These are phyloP conservation scores for Riparia riparia DNA, from an alignment of 2,113 vertebrate species.

Conservation along the genomic window DNA sequence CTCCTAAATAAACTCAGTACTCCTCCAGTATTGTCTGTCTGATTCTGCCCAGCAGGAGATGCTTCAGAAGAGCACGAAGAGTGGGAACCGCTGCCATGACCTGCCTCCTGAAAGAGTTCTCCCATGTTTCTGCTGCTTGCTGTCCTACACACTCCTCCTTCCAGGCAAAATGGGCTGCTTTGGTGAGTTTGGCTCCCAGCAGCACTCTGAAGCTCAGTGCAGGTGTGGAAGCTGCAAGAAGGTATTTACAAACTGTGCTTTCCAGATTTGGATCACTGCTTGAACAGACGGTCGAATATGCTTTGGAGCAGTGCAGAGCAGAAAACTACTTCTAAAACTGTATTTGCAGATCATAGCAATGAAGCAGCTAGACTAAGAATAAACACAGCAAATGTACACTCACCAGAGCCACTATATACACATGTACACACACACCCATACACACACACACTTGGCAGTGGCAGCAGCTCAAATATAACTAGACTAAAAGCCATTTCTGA, in stretches of 20 bases:
- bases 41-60: neutral
- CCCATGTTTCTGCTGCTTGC: neutral
- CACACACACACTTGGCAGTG: neutral
- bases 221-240: neutral
- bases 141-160: neutral
- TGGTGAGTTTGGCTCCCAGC: neutral
- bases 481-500: slow-evolving; percentile 6
- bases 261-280: neutral
- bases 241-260: neutral
- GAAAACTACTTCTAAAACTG: slow-evolving; percentile 1
- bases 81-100: neutral
- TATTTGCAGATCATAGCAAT: neutral
- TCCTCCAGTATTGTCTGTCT: neutral
- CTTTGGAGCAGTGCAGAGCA: neutral
- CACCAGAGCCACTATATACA: neutral
- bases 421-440: neutral
- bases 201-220: fast-evolving
- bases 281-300: neutral
- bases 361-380: slow-evolving; percentile 31
- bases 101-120: neutral
- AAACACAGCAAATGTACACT: neutral
- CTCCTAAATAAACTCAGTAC: neutral
- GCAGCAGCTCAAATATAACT: neutral
- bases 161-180: neutral
- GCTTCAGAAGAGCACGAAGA: neutral